A percentile compares a stretch with the other conserved stretches of the same genome.
These are phyloP conservation scores for Tyrannus savana DNA, from an alignment of 2,113 vertebrate genomes.

Conservation along the genomic window DNA sequence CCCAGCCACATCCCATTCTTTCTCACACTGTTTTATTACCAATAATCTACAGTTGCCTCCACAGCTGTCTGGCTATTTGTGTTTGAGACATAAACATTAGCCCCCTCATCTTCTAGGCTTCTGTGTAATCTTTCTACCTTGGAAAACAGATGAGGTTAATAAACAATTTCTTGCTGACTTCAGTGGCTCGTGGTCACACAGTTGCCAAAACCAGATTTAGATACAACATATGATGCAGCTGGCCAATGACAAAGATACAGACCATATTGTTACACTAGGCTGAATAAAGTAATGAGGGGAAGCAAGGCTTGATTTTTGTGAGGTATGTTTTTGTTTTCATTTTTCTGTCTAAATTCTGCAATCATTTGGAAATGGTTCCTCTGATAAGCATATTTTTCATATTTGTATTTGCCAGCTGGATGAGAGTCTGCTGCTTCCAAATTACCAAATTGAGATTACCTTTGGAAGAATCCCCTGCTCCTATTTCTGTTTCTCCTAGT, in stretches of 20 bases:
- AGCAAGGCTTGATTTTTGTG: neutral
- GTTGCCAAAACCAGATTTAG: neutral
- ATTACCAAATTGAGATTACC: neutral
- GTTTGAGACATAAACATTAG: neutral
- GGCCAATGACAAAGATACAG: neutral
- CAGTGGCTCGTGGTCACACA: fast-evolving
- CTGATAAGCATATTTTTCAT: neutral
- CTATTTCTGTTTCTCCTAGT: neutral
- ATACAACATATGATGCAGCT: neutral
- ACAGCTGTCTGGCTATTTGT: too few relatives aligned
- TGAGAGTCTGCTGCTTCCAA: neutral
- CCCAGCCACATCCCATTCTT: neutral
- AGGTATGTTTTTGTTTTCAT: neutral
- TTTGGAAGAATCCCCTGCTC: neutral
- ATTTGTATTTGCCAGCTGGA: neutral
- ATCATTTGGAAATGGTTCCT: neutral
- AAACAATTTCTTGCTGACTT: neutral
- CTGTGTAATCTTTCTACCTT: neutral
- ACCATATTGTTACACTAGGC: neutral
- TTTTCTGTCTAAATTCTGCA: neutral
- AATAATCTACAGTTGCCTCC: fast-evolving
- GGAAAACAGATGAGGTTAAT: neutral
- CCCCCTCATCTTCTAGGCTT: neutral
- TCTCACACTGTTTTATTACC: fast-evolving
- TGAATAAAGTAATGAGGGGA: neutral